Conservation (phyloP, 2,888 invertebrate species). For the Clepsis dumicolana region DNA sequence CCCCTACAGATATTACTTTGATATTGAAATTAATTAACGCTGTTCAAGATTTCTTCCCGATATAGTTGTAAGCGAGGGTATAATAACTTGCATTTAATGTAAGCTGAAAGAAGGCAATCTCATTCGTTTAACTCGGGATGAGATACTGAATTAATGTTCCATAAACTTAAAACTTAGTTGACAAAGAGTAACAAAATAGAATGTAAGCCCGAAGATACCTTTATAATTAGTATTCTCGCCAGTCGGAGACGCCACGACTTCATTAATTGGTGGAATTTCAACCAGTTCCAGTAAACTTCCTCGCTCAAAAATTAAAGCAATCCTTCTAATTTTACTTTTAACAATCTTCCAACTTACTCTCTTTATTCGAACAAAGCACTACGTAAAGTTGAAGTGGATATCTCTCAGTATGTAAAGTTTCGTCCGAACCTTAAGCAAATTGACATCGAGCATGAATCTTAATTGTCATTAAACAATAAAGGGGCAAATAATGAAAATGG, state of each 20-base stretch:
- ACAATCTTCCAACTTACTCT: slow-evolving; percentile 51
- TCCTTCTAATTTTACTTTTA: slow-evolving; percentile 61
- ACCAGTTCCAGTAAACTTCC: slow-evolving; percentile 65
- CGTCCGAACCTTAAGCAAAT: not conserved
- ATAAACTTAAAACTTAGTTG: slow-evolving; percentile 16
- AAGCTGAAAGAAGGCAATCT: not conserved
- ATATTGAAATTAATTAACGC: slow-evolving; percentile 53
- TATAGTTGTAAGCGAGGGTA: slow-evolving; percentile 16
- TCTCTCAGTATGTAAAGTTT: slow-evolving; percentile 15
- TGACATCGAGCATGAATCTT: not conserved
- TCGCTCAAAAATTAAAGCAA: slow-evolving; percentile 67
- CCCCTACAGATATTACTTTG: slow-evolving; percentile 57
- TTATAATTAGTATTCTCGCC: slow-evolving; percentile 71
- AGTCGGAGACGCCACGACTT: slow-evolving; percentile 59
- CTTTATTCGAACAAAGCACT: slow-evolving; percentile 31
- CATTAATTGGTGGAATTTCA: slow-evolving; percentile 75
- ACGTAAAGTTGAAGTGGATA: slow-evolving; percentile 14
- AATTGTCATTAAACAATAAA: not conserved
- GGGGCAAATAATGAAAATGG: not conserved
- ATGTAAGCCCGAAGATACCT: slow-evolving; percentile 6
- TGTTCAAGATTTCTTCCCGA: slow-evolving; percentile 55
- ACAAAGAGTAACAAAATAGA: not conserved
- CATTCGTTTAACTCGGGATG: not conserved
- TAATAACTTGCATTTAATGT: not conserved
- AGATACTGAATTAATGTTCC: not conserved